Percentiles rank a stretch among this genome's conserved stretches.
phyloP scores from a whole-genome alignment of 2,888 invertebrate genomes.

The Drosophila mettleri region DNA sequence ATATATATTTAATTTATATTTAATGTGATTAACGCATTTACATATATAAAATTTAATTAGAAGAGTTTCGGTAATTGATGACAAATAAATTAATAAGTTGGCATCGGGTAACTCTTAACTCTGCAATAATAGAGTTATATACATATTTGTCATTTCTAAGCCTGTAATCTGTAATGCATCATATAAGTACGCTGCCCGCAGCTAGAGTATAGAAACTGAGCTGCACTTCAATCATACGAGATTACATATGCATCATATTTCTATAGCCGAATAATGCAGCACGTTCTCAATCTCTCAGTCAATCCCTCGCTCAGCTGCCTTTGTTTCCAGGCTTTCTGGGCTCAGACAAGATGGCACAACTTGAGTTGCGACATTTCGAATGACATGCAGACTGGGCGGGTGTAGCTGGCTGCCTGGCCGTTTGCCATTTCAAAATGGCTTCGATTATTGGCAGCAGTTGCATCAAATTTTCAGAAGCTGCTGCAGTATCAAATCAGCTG shows the following conservation, averaged over 20 bases:
- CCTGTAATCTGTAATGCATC: not conserved
- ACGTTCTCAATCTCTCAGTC: constrained; percentile 9
- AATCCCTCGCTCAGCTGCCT: constrained; percentile 2
- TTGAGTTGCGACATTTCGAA: constrained; percentile 2
- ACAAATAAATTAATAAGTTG: too few species aligned
- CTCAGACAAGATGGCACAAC: constrained; percentile 2
- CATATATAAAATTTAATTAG: too few species aligned
- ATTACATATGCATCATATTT: constrained; percentile 48
- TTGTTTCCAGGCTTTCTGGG: not conserved
- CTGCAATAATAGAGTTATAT: too few species aligned
- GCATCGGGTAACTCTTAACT: too few species aligned
- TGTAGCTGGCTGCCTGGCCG: constrained; percentile 15
- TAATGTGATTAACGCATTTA: too few species aligned
- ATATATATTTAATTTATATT: too few species aligned
- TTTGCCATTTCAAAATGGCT: constrained; percentile 27
- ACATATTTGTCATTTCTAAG: not conserved
- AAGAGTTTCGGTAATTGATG: too few species aligned
- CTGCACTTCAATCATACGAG: constrained; percentile 56
- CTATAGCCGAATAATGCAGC: constrained; percentile 27
- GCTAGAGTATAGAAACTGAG: constrained; percentile 4
- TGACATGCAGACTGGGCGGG: not conserved
- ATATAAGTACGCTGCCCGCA: not conserved
- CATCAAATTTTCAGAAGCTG: constrained; percentile 24
- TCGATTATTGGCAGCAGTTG: constrained; percentile 39
- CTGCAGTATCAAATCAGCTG: constrained; percentile 20